Base-by-base conservation (phyloP, 92 coral and sea anemone species). In the Montipora capitata region DNA sequence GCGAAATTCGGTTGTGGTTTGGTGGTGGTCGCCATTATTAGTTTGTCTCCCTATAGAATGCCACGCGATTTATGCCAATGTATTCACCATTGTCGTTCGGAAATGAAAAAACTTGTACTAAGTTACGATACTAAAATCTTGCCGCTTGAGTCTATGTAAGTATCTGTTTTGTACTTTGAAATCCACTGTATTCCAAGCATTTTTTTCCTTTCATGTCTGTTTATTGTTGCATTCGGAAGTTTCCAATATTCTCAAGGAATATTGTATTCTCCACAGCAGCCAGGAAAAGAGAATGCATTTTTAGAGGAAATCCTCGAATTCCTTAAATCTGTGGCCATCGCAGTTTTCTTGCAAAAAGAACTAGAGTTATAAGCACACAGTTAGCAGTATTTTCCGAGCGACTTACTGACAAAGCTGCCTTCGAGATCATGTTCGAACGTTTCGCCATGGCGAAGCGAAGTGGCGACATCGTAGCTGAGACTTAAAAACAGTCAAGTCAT, bases 1-100 rank as follows among this genome's bases (percentile, higher is more conserved):
- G 72, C 87, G 79, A 83, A 81, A 68, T 79, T 81, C 54, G 72
- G 43, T 73, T 15, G 59, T 83, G 79, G 63, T 83, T 81, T 71
- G 79, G 72, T 83, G 87, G 79, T 49, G 87, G 87, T 73, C 87
- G 87, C 87, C 87, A 83, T 83, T 72, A 73, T 83, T 83, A 73
- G 87, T 40, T 66, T 72, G 64, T 72, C 79, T 66, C 52, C 52
- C 87, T 9, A 48, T 48, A 7, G 44, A 59, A 74, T 72, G 87
- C 87, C 87, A 83, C 87, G 87, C 87, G 79, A 83, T 58, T 68
- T 72, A 76, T 59, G 79, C 65, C 87, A 83, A 69, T 72, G 4
- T 27, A 48, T 72, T 72, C 80, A 62, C 62, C 69, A 72, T 72
- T 42, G 68, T 39, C 68, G 76, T 52, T 0, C 66, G 10, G 74